Conservation (phyloP, 2,797 vertebrate genomes). For the Catharus ustulatus region DNA sequence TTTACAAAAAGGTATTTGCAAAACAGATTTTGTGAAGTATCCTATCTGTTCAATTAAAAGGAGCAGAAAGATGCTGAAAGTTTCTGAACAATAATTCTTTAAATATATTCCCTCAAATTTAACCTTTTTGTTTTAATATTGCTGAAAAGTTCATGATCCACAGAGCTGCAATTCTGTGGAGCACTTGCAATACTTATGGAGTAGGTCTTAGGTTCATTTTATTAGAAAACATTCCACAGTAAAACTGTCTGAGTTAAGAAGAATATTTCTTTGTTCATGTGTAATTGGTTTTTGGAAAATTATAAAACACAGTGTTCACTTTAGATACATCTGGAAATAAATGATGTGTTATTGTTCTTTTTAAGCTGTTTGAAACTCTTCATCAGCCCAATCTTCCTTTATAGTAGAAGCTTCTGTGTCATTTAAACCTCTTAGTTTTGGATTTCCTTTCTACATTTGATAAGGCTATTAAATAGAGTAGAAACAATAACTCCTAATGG, state of each 20-base stretch:
- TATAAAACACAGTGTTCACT: background rate
- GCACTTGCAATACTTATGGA: background rate
- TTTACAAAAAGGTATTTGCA: background rate
- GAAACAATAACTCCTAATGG: conserved; percentile 9
- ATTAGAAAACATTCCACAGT: background rate
- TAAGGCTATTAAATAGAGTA: conserved; percentile 25
- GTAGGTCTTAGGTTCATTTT: background rate
- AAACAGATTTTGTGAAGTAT: background rate
- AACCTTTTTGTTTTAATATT: background rate
- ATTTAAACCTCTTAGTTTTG: conserved; percentile 29
- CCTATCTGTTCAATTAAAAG: background rate
- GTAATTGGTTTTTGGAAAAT: background rate
- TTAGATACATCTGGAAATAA: background rate
- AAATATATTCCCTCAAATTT: background rate
- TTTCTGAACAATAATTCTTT: background rate
- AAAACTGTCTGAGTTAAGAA: background rate
- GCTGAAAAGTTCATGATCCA: background rate
- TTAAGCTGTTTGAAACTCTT: background rate
- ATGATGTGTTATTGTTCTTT: background rate
- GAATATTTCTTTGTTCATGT: background rate
- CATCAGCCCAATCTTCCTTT: background rate
- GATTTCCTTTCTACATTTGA: conserved; percentile 7
- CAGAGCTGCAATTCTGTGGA: background rate
- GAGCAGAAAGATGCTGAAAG: background rate
- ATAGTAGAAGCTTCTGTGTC: background rate